Conservation (phyloP, 2,797 vertebrate species). For the Schizopygopsis pylzovi region DNA sequence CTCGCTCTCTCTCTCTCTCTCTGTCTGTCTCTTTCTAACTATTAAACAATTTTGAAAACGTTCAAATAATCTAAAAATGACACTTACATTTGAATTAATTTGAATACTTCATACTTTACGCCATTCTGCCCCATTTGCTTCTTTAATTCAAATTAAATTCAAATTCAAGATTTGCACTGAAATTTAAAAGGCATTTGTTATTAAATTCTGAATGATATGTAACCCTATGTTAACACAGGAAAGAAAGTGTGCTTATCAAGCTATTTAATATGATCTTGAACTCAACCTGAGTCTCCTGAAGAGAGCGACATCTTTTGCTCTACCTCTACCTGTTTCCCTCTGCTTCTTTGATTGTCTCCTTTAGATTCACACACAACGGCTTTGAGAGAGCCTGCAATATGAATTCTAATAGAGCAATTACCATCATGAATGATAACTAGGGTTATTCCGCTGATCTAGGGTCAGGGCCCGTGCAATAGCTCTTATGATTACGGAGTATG, state of each 20-base stretch:
- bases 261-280: background rate
- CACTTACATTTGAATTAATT: background rate
- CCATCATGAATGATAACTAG: constrained; percentile 51
- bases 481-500: constrained; percentile 36
- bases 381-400: constrained; percentile 25
- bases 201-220: background rate
- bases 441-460: constrained; percentile 37
- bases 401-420: constrained; percentile 49
- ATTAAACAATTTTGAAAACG: background rate
- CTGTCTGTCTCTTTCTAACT: background rate
- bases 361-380: constrained; percentile 38
- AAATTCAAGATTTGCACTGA: background rate
- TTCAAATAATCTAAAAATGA: background rate
- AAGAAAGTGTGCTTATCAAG: background rate
- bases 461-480: constrained; percentile 35
- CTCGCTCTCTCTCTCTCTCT: rapidly evolving
- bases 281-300: background rate
- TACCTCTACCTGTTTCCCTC: background rate
- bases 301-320: background rate
- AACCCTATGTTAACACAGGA: background rate
- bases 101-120: background rate
- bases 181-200: background rate
- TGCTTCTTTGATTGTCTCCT: constrained; percentile 26
- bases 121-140: background rate
- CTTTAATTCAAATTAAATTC: background rate